Evolutionary conservation across 2,113 vertebrate species (phyloP), one percentile per base, ranked within the genome.

Genomic region (Nansenia antarctica): DNA sequence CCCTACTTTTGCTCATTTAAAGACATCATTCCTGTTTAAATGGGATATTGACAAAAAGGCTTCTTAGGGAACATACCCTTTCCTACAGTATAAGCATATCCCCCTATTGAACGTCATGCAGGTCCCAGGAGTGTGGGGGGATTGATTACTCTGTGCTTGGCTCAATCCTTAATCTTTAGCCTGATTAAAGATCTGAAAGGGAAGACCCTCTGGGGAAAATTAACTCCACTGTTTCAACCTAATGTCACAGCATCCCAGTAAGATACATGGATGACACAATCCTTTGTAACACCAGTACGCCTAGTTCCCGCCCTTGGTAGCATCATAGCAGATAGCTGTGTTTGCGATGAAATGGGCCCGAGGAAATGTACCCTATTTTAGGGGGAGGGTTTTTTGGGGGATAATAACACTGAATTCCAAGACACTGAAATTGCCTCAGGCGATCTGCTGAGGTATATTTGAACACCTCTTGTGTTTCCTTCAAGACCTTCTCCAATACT

Each of bases 111-210:
- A 82, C 57, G n/a, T 47, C n/a, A 47, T n/a, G n/a, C n/a, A n/a
- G n/a, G 15, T 12, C 67, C 84, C 81, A 75, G 78, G 77, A 66
- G 86, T n/a, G 83, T 86, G 65, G 80, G 18, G 81, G 73, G 70
- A 88, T 88, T 88, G 85, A 88, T 88, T 86, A 86, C 80, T 82
- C 85, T 82, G 78, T 73, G 69, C 75, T 83, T 77, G 84, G 75
- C 77, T 75, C 82, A 59, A 74, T 68, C 45, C 71, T 84, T 87
- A 85, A 90, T 47, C 14, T 18, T 18, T 4, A 47, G n/a, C n/a
- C n/a, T n/a, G 15, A 47, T 90, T 88, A 90, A 87, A 85, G 87
- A 86, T 88, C 79, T 85, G 77, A 85, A 61, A 73, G 69, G 74
- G 67, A 32, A 35, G 12, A 14, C 61, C 71, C 85, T 77, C 64